phyloP scores from a whole-genome alignment of 2,797 vertebrate genomes.

The Eidolon dupreanum region DNA sequence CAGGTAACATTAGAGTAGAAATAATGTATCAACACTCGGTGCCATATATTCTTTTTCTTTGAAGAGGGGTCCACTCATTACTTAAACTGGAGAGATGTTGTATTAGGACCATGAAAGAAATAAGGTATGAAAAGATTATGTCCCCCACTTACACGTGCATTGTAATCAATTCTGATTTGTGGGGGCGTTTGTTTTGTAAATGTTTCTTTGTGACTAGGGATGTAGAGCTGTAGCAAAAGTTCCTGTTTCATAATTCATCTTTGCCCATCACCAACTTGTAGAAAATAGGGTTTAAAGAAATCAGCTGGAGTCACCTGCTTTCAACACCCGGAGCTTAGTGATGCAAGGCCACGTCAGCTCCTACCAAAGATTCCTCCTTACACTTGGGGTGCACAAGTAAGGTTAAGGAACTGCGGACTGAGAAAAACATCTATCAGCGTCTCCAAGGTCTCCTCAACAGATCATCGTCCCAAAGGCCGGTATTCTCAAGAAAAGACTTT shows the following conservation, averaged over 20 bases:
- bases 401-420: not conserved
- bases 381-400: accelerated
- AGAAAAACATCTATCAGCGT: not conserved
- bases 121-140: not conserved
- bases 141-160: not conserved
- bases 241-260: conserved; percentile 77
- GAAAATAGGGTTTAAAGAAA: conserved; percentile 38
- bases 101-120: not conserved
- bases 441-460: not conserved
- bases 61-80: not conserved
- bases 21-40: not conserved
- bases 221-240: conserved; percentile 37
- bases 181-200: conserved; percentile 11
- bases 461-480: not conserved
- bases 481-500: not conserved
- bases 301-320: not conserved
- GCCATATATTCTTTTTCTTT: not conserved
- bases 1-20: not conserved
- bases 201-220: conserved; percentile 20
- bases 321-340: conserved; percentile 34
- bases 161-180: not conserved
- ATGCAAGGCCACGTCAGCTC: not conserved
- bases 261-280: not conserved
- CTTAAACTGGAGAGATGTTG: not conserved
- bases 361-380: not conserved